Conservation (phyloP, 2,113 vertebrate genomes). For the Pelobates fuscus region DNA sequence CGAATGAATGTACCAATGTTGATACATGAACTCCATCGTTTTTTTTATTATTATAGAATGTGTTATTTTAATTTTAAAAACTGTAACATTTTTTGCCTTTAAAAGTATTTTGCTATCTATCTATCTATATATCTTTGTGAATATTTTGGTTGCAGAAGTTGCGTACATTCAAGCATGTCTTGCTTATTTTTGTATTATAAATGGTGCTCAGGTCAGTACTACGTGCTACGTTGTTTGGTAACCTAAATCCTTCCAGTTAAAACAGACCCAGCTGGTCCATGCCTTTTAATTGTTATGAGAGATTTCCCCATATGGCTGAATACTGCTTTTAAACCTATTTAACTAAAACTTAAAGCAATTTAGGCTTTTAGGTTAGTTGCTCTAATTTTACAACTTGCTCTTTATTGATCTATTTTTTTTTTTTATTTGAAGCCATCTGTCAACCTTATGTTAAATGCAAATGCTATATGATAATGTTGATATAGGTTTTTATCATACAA, state of each 20-base stretch:
- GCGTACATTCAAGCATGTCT: not conserved
- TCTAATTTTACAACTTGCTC: constrained; percentile 9
- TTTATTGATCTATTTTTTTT: constrained; percentile 24
- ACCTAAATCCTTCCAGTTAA: constrained; percentile 3
- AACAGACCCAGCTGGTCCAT: constrained; percentile 23
- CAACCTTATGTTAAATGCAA: constrained; percentile 2
- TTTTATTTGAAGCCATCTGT: constrained; percentile 17
- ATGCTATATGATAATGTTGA: not conserved
- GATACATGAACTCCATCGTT: no score
- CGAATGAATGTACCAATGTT: no score
- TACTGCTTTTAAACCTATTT: constrained; percentile 23
- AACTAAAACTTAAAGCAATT: not conserved
- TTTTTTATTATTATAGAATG: not conserved
- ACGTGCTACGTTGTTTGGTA: not conserved
- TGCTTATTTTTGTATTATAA: not conserved
- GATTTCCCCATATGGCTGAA: constrained; percentile 26
- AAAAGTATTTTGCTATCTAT: no score
- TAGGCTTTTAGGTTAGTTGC: constrained; percentile 2
- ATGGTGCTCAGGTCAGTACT: not conserved
- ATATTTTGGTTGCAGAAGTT: not conserved
- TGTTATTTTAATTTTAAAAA: not conserved
- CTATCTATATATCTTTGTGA: no score
- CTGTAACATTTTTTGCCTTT: no score
- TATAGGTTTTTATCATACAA: not conserved
- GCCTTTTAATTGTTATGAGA: not conserved